phyloP scores from a whole-genome alignment of 2,888 invertebrate genomes.

The Pseudanteris insignis region DNA sequence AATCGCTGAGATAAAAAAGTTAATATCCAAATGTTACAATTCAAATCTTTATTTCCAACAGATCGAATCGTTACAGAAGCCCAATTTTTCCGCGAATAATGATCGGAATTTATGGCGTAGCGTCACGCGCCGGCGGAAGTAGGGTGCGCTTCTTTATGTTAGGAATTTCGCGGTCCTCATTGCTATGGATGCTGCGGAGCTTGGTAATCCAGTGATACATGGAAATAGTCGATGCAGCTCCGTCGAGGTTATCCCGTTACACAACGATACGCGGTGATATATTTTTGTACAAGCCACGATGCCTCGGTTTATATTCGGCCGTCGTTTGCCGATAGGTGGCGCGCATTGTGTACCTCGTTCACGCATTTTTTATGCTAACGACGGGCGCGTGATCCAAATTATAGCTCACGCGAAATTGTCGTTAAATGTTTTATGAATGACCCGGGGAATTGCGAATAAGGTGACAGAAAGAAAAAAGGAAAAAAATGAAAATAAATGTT shows the following conservation, averaged over 20 bases:
- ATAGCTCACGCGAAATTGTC: neutral
- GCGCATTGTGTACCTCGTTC: slow-evolving; percentile 4
- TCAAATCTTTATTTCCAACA: too few relatives aligned
- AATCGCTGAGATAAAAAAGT: too few relatives aligned
- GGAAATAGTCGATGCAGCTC: slow-evolving; percentile 32
- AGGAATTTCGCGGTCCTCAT: slow-evolving; percentile 34
- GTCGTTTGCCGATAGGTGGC: slow-evolving; percentile 20
- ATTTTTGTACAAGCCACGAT: slow-evolving; percentile 27
- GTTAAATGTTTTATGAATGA: slow-evolving; percentile 14
- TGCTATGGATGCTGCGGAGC: slow-evolving; percentile 42
- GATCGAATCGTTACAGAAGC: slow-evolving; percentile 31
- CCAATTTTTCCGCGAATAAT: slow-evolving; percentile 52
- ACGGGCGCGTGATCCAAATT: neutral
- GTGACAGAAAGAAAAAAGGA: too few relatives aligned
- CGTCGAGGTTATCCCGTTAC: slow-evolving; percentile 31
- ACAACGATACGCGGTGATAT: slow-evolving; percentile 25
- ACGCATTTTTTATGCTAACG: slow-evolving; percentile 26
- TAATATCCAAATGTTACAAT: too few relatives aligned
- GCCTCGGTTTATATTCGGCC: slow-evolving; percentile 12
- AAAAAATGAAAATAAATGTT: neutral
- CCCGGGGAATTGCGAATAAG: too few relatives aligned
- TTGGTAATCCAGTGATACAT: slow-evolving; percentile 47
- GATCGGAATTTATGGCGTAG: slow-evolving; percentile 50
- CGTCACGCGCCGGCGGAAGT: slow-evolving; percentile 22
- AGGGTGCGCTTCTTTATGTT: slow-evolving; percentile 30